Evolutionary conservation across 2,797 vertebrate species (phyloP).

Genomic region (Hypotaenidia okinawae): DNA sequence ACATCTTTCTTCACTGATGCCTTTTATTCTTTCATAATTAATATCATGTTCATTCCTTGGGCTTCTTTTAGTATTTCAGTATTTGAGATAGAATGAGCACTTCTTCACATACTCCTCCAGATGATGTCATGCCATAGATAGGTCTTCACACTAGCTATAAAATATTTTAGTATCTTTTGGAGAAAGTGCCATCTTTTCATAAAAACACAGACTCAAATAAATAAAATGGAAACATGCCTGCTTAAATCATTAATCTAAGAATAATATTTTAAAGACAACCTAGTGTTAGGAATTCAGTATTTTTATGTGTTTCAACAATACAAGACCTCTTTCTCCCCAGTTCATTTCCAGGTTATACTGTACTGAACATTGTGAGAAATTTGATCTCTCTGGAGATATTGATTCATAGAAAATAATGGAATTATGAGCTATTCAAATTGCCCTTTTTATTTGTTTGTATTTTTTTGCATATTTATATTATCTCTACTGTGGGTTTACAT

Average conservation of each 20-base stretch:
- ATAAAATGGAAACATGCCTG: not conserved
- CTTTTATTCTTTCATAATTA: not conserved
- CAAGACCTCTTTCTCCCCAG: not conserved
- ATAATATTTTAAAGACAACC: not conserved
- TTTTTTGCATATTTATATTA: not conserved
- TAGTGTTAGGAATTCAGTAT: not conserved
- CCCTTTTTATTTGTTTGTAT: not conserved
- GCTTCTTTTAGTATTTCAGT: not conserved
- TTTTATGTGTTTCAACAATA: not conserved
- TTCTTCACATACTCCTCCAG: not conserved
- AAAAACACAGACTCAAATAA: not conserved
- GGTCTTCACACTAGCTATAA: not conserved
- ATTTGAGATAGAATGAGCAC: not conserved
- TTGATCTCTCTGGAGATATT: not conserved
- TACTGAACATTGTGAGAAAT: not conserved
- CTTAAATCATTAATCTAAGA: not conserved
- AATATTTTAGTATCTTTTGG: not conserved
- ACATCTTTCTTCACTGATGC: not conserved
- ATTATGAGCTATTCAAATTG: not conserved
- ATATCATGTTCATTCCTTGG: not conserved
- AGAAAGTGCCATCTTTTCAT: not conserved
- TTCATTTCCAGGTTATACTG: not conserved
- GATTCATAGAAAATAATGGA: not conserved
- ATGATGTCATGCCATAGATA: not conserved
- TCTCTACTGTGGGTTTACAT: not conserved